A percentile compares a stretch with the other conserved stretches of the same genome.
These are phyloP conservation scores for Eriosoma lanigerum DNA, from an alignment of 1,140 invertebrate genomes.

Conservation along the genomic window DNA sequence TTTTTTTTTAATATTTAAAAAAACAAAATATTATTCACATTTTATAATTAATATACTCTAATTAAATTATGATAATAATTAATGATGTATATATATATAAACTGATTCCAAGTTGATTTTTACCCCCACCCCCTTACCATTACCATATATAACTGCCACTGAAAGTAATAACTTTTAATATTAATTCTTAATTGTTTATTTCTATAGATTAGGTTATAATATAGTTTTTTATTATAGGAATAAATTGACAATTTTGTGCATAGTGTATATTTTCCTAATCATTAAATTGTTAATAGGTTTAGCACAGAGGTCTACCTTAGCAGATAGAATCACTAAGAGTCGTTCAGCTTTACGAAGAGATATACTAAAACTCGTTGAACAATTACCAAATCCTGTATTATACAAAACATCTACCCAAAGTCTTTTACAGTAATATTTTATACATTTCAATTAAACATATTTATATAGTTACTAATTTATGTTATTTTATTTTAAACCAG, in stretches of 20 bases:
- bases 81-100: too few species aligned
- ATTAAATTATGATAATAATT: too few species aligned
- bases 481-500: constrained; percentile 61
- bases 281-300: constrained; percentile 53
- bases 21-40: too few species aligned
- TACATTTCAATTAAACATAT: not conserved
- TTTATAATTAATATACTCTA: too few species aligned
- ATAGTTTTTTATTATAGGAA: too few species aligned
- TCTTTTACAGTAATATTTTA: constrained; percentile 62
- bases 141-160: too few species aligned
- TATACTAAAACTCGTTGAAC: constrained; percentile 67
- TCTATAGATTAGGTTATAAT: too few species aligned
- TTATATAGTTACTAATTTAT: not conserved
- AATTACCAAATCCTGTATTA: constrained; percentile 70
- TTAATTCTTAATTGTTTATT: too few species aligned
- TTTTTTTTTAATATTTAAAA: too few species aligned
- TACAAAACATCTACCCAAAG: constrained; percentile 68
- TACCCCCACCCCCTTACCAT: too few species aligned
- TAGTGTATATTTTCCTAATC: not conserved
- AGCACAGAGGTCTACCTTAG: constrained; percentile 53
- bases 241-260: not conserved
- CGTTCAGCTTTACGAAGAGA: constrained; percentile 58
- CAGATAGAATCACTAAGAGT: constrained; percentile 53
- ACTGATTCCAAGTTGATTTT: too few species aligned
- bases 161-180: too few species aligned